Conservation (phyloP, 35 echinoderm and acorn worm genomes). For the Anneissia japonica region DNA sequence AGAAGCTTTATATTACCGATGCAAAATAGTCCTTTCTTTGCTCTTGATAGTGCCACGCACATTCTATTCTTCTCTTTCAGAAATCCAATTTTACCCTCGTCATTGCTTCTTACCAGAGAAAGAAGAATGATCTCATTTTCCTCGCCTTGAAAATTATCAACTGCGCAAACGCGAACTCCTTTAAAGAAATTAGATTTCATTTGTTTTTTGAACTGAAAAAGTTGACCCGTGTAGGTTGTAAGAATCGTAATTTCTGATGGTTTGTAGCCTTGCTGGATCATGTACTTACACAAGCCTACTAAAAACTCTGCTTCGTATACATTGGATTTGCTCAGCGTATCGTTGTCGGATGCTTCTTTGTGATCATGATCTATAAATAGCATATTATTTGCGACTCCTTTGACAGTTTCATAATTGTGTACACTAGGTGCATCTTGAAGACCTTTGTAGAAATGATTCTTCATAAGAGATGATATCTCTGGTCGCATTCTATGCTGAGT, state of each 20-base stretch:
- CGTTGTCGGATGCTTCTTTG: slow-evolving; percentile 42
- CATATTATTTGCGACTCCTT: slow-evolving; percentile 56
- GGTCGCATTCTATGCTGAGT: slow-evolving; percentile 86
- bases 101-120: slow-evolving; percentile 82
- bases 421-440: slow-evolving; percentile 54
- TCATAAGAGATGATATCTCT: slow-evolving; percentile 64
- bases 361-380: slow-evolving; percentile 62
- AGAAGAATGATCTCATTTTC: slow-evolving; percentile 97
- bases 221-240: slow-evolving; percentile 76
- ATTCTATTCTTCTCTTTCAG: slow-evolving; percentile 70
- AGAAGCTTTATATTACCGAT: slow-evolving; percentile 74
- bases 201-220: slow-evolving; percentile 51
- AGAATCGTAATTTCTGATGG: slow-evolving; percentile 75
- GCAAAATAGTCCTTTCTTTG: slow-evolving; percentile 77
- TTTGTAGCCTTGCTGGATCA: slow-evolving; percentile 76
- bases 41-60: slow-evolving; percentile 87
- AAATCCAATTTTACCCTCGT: slow-evolving; percentile 68
- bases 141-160: slow-evolving; percentile 89
- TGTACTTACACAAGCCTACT: slow-evolving; percentile 47
- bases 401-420: slow-evolving; percentile 25
- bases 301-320: slow-evolving; percentile 64
- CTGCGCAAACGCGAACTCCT: slow-evolving; percentile 49
- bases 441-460: slow-evolving; percentile 55
- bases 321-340: slow-evolving; percentile 63
- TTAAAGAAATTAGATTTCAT: slow-evolving; percentile 55